phyloP scores from a whole-genome alignment of 2,113 vertebrate species.

The Ailurus styani region DNA sequence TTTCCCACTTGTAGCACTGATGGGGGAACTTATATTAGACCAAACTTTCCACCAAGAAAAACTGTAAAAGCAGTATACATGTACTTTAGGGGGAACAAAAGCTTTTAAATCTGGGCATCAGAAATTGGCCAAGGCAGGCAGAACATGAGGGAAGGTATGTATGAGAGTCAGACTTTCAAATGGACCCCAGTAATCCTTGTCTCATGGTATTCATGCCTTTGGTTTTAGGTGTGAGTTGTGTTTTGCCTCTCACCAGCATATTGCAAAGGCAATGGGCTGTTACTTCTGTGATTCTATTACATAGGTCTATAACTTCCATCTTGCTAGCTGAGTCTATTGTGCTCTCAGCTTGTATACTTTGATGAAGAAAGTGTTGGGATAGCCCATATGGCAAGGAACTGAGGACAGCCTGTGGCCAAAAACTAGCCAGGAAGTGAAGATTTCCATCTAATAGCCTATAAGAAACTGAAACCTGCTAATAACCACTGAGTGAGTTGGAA shows the following conservation, averaged over 20 bases:
- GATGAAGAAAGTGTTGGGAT: background rate
- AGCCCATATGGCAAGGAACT: too few relatives aligned
- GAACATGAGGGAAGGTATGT: background rate
- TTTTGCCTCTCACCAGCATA: background rate
- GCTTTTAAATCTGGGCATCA: background rate
- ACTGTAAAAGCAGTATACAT: background rate
- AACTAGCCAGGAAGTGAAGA: too few relatives aligned
- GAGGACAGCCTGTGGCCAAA: background rate
- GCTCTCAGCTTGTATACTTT: background rate
- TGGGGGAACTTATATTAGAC: background rate
- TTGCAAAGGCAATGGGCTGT: background rate
- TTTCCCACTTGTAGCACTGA: background rate
- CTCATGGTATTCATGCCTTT: background rate
- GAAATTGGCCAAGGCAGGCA: background rate
- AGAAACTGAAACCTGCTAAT: background rate
- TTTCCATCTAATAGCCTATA: background rate
- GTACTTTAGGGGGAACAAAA: background rate
- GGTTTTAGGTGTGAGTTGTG: background rate
- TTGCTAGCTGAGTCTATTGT: background rate
- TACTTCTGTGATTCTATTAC: background rate
- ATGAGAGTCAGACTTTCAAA: background rate
- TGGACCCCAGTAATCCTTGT: background rate
- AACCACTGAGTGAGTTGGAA: background rate
- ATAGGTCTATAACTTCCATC: background rate
- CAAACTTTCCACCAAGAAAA: background rate